These are phyloP conservation scores for Drosophila merina DNA, from an alignment of 2,888 invertebrate species.

Conservation along the genomic window DNA sequence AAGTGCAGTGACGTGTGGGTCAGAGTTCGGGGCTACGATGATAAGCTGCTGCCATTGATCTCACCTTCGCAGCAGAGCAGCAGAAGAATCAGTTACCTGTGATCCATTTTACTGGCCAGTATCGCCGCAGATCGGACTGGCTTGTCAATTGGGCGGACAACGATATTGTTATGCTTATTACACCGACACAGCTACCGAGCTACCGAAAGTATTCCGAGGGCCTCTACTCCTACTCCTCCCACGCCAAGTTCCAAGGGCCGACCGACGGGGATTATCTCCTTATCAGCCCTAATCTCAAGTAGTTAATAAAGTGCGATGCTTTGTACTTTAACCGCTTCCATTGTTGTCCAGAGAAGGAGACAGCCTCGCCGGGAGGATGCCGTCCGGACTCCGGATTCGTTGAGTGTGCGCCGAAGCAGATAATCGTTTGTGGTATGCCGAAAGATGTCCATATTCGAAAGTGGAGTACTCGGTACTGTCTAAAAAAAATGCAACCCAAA, in stretches of 20 bases:
- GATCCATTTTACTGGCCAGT: constrained; percentile 73
- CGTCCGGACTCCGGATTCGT: constrained; percentile 47
- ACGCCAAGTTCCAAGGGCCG: constrained; percentile 61
- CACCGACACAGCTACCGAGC: constrained; percentile 81
- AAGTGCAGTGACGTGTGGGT: constrained; percentile 77
- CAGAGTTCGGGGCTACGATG: constrained; percentile 33
- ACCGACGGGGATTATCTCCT: constrained; percentile 80
- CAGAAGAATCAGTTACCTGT: constrained; percentile 57
- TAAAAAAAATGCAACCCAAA: neutral
- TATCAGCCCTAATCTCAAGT: constrained; percentile 83
- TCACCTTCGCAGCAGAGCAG: constrained; percentile 60
- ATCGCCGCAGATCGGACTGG: constrained; percentile 66
- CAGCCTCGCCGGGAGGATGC: constrained; percentile 23
- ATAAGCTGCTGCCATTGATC: constrained; percentile 78
- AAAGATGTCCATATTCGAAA: constrained; percentile 55
- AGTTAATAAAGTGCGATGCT: constrained; percentile 83
- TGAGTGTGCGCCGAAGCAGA: constrained; percentile 74
- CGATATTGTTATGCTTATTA: constrained; percentile 82
- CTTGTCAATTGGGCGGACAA: constrained; percentile 81
- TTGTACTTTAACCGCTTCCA: constrained; percentile 80
- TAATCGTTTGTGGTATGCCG: constrained; percentile 81
- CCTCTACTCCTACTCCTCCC: constrained; percentile 10
- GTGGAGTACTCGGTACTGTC: constrained; percentile 25
- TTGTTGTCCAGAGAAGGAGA: constrained; percentile 55
- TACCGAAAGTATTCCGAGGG: constrained; percentile 68